Evolutionary conservation across 2,888 invertebrate genomes (phyloP).

Genomic region (Cosmia pyralina): DNA sequence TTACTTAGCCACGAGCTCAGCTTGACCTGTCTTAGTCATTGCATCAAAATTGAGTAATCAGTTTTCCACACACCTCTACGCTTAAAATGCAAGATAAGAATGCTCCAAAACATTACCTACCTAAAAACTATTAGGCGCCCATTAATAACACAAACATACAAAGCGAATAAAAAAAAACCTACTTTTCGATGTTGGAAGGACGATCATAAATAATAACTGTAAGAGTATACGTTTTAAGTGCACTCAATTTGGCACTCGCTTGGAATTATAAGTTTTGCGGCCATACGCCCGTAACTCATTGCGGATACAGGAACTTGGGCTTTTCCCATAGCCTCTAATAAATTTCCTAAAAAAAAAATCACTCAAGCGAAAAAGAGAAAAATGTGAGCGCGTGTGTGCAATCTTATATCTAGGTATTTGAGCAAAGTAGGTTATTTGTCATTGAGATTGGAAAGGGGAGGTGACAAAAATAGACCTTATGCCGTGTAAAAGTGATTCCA

Average conservation of each 20-base stretch:
- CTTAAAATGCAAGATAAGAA: background rate
- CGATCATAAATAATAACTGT: conserved; percentile 28
- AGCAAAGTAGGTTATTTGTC: background rate
- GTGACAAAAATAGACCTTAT: background rate
- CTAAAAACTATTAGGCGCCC: conserved; percentile 1
- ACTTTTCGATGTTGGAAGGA: conserved; percentile 4
- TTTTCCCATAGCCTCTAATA: conserved; percentile 29
- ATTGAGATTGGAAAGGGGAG: background rate
- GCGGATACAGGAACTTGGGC: conserved; percentile 24
- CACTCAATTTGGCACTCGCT: conserved; percentile 42
- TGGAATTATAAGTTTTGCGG: conserved; percentile 42
- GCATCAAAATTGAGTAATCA: background rate
- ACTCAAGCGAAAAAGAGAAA: background rate
- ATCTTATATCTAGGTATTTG: background rate
- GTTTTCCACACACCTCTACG: background rate
- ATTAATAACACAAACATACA: conserved; percentile 1
- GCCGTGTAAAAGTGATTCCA: too few species aligned
- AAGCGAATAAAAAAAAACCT: conserved; percentile 1
- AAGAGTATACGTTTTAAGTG: conserved; percentile 34
- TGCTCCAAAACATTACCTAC: background rate
- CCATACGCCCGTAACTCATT: conserved; percentile 42
- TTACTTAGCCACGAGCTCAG: too few species aligned
- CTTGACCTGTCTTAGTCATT: background rate
- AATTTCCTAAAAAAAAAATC: conserved; percentile 19
- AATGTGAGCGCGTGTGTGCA: background rate